Base-by-base conservation (phyloP, 2,888 invertebrate species). In the Endomychus coccineus region DNA sequence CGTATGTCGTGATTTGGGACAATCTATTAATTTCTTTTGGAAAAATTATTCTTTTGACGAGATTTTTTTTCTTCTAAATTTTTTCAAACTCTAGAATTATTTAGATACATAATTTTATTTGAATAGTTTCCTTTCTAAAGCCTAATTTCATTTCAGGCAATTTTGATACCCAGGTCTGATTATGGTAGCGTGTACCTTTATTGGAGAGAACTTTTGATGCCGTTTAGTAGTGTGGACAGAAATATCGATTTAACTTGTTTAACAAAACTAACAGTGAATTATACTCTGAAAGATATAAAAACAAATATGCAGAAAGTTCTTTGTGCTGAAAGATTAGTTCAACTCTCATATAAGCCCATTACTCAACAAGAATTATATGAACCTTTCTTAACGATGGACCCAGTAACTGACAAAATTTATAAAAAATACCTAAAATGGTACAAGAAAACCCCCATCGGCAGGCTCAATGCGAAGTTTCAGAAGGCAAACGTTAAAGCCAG, bases 181-280 rank as follows among this genome's bases (percentile, higher is more conserved):
- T 78, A 78, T 49, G 74, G 71, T 5, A 76, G 74, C 29, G 59
- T 76, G 29, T 74, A 72, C 15, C 62, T 69, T 35, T 69, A 71
- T 45, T 70, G 78, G 55, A 66, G 70, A 14, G 63, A 71, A 42
- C 52, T 71, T 28, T 51, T 80, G 25, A 77, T 76, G 75, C 66
- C 70, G 35, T 77, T 71, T 54, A 75, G 75, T 30, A 71, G 69
- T 0, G 58, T 81, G 1, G 63, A 73, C 45, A 67, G 78, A 17
- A 68, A 75, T 34, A 71, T 80, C 46, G 69, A 79, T 45, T 62
- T 77, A 1, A 74, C 78, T 15, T 65, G 71, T 34, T 51, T 77
- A 21, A 73, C 78, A 1, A 74, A 69, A 50, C 56, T 69, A 16
- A 62, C 77, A 4, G 52, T 67, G 30, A 74, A 74, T 1, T 74